A percentile compares a stretch with the other conserved stretches of the same genome.
Evolutionary conservation across 2,888 invertebrate genomes (phyloP).

Genomic region (Hirtodrosophila duncani): DNA sequence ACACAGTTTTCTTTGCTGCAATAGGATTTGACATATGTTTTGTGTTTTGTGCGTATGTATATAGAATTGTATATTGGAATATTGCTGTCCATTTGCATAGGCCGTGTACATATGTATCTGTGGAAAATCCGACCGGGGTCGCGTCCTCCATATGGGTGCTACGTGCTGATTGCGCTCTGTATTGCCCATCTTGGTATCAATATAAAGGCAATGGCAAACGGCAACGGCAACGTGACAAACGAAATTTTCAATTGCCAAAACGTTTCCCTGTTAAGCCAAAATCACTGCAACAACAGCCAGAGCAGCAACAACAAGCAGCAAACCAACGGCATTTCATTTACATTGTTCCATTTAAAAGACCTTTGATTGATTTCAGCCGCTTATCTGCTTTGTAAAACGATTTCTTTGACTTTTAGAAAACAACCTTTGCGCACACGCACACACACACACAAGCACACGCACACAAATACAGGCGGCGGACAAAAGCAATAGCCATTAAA

Average conservation of each 20-base stretch:
- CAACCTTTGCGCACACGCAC: conserved; percentile 20
- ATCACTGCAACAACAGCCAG: conserved; percentile 21
- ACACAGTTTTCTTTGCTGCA: conserved; percentile 42
- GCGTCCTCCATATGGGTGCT: conserved; percentile 41
- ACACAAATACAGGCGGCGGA: neutral
- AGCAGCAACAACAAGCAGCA: conserved; percentile 4
- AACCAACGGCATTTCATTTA: conserved; percentile 49
- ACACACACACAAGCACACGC: conserved; percentile 1
- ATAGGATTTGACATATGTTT: conserved; percentile 47
- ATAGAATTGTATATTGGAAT: conserved; percentile 17
- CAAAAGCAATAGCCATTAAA: conserved; percentile 15
- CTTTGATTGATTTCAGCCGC: conserved; percentile 61
- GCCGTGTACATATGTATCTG: conserved; percentile 5
- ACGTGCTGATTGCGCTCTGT: conserved; percentile 50
- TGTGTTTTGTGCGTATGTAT: neutral
- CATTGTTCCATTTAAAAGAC: conserved; percentile 58
- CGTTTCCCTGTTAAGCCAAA: conserved; percentile 4
- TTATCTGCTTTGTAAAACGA: conserved; percentile 49
- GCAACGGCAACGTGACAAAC: conserved; percentile 37
- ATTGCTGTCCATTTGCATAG: conserved; percentile 47
- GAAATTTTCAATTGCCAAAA: conserved; percentile 32
- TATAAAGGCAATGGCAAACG: neutral
- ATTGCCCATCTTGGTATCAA: conserved; percentile 4
- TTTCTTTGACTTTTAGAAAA: conserved; percentile 34
- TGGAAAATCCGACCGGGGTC: conserved; percentile 23